These are phyloP conservation scores for Amphiura filiformis DNA, from an alignment of 35 echinoderm and acorn worm species.

Conservation along the genomic window DNA sequence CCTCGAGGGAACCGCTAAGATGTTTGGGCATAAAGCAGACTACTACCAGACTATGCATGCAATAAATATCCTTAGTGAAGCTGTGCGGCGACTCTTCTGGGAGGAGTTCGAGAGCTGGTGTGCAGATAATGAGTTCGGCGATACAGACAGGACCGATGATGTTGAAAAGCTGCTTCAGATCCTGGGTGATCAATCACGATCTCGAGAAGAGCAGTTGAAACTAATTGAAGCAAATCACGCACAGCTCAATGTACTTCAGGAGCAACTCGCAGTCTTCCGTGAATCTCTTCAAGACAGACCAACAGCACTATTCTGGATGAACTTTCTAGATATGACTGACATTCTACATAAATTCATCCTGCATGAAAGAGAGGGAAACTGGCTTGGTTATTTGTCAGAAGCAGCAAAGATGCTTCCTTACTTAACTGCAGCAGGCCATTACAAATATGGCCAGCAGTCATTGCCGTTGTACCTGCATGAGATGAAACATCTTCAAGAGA, in stretches of 20 bases:
- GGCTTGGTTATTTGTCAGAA: constrained; percentile 1
- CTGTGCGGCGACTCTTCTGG: constrained; percentile 28
- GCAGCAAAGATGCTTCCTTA: constrained; percentile 15
- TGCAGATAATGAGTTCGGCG: not conserved
- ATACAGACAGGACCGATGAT: too few relatives aligned
- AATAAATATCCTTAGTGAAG: constrained; percentile 56
- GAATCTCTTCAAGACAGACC: constrained; percentile 22
- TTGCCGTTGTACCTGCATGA: constrained; percentile 18
- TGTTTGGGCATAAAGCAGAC: constrained; percentile 50
- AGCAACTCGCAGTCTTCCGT: constrained; percentile 7
- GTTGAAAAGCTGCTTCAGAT: too few relatives aligned
- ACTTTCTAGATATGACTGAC: constrained; percentile 20
- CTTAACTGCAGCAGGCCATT: constrained; percentile 24
- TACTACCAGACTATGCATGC: constrained; percentile 48
- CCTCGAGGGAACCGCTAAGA: constrained; percentile 47
- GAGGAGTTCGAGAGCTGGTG: constrained; percentile 30
- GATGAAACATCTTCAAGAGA: constrained; percentile 14
- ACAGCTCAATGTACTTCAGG: not conserved
- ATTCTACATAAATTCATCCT: constrained; percentile 25
- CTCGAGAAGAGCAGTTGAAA: too few relatives aligned
- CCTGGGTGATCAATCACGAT: too few relatives aligned
- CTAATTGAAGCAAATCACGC: too few relatives aligned
- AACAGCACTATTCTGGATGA: constrained; percentile 24
- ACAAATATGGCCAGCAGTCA: constrained; percentile 36
- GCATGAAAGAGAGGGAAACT: constrained; percentile 5